Evolutionary conservation across 2,113 vertebrate species (phyloP), one percentile per base, ranked within the genome.

Genomic region (Cathartes aura): DNA sequence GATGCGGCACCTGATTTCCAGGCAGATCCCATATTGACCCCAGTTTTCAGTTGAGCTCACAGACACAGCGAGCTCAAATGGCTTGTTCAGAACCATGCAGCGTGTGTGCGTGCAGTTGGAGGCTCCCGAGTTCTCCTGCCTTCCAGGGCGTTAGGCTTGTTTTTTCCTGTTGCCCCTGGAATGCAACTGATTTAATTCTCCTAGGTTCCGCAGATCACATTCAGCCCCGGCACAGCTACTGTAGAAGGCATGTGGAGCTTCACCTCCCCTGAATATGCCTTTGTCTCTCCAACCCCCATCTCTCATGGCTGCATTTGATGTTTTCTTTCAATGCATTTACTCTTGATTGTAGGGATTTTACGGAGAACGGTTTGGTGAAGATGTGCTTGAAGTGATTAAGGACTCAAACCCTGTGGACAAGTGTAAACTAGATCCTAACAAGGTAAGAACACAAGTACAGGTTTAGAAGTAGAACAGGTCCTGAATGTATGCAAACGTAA

Each of bases 331-430:
- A n/a, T 58, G 42, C 21, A 1, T 91, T 90, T 92, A 70, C 91
- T 96, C 94, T 97, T 81, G 42, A n/a, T 95, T 92, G 38, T 96
- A 99, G 99, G 99, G 99, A 50, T 99, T 99, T 98, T 99, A 99
- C 12, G 99, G 99, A 76, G 99, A 99, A 92, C 97, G 99, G 21
- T 99, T 99, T 98, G 99, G 99, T 89, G 99, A 99, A 94, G 99
- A 99, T 84, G 99, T 99, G 64, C 99, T 99, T 17, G 99, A 99
- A 97, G 99, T 99, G 73, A 99, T 99, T 92, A 99, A 99, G 91
- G 99, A 99, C 96, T 99, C 99, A 42, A 99, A 99, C 96, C 99
- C 99, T 15, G 99, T 99, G 94, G 99, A 99, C 98, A 99, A 99
- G 96, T 99, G 99, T 97, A 99, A 99, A 99, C 96, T 99, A 84